Conservation (phyloP, 2,113 vertebrate species). For the Origma solitaria region DNA sequence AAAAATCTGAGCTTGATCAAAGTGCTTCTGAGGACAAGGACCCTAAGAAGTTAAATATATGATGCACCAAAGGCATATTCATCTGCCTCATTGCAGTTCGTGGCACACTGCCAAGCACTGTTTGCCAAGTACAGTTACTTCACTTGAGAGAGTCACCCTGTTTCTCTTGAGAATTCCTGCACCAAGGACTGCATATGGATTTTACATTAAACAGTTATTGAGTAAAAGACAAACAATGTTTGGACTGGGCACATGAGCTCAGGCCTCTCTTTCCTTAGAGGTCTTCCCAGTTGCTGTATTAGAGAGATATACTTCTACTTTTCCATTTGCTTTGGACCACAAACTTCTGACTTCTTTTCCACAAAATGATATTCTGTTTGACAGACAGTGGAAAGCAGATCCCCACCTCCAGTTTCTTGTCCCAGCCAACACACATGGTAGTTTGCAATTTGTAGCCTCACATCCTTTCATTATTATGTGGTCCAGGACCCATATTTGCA, state of each 20-base stretch:
- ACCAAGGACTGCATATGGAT: conserved; percentile 56
- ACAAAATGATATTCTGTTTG: background rate
- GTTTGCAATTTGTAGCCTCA: background rate
- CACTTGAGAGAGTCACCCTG: conserved; percentile 60
- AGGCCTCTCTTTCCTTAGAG: background rate
- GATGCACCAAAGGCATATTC: conserved; percentile 36
- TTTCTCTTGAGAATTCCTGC: conserved; percentile 49
- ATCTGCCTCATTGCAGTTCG: conserved; percentile 40
- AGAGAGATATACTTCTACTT: background rate
- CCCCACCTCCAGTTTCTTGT: background rate
- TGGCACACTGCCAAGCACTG: conserved; percentile 42
- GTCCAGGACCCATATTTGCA: background rate
- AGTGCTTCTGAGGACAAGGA: conserved; percentile 42
- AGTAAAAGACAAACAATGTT: conserved; percentile 39
- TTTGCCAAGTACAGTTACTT: conserved; percentile 61
- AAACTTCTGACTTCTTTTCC: background rate
- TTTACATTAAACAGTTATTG: conserved; percentile 51
- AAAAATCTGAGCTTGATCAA: background rate
- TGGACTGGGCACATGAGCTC: background rate
- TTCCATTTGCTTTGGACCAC: background rate
- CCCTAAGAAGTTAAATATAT: conserved; percentile 34
- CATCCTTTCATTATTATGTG: background rate
- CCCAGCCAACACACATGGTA: background rate
- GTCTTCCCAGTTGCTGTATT: background rate
- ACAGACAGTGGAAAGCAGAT: background rate